Conservation (phyloP, 2,888 invertebrate species). For the Drosophila macrospina region DNA sequence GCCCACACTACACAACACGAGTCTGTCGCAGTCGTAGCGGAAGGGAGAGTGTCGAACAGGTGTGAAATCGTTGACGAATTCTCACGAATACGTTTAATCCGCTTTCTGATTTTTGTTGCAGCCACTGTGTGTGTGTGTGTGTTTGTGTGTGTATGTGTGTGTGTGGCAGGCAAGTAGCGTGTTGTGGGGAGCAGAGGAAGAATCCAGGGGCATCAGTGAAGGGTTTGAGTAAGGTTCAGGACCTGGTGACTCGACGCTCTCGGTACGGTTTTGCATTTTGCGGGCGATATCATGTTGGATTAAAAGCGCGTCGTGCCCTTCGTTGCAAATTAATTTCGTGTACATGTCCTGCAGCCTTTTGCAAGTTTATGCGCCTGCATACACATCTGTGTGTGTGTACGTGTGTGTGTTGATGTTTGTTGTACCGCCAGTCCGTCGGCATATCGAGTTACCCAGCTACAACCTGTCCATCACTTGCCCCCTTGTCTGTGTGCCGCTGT, state of each 20-base stretch:
- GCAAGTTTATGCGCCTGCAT: slow-evolving; percentile 55
- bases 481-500: slow-evolving; percentile 2
- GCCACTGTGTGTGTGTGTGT: slow-evolving; percentile 15
- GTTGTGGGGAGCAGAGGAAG: background rate
- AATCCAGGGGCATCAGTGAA: background rate
- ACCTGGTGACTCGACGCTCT: slow-evolving; percentile 10
- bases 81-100: slow-evolving; percentile 84
- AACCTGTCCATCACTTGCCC: slow-evolving; percentile 43
- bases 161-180: too few species aligned
- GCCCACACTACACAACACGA: background rate
- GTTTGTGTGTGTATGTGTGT: slow-evolving; percentile 1
- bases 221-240: slow-evolving; percentile 25
- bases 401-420: background rate
- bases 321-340: slow-evolving; percentile 77
- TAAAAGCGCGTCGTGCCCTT: slow-evolving; percentile 62
- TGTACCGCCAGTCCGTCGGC: slow-evolving; percentile 10
- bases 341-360: slow-evolving; percentile 77
- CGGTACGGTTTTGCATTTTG: slow-evolving; percentile 65
- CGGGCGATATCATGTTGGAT: slow-evolving; percentile 79
- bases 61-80: slow-evolving; percentile 83
- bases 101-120: slow-evolving; percentile 80
- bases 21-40: background rate
- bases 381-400: background rate
- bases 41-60: slow-evolving; percentile 64
- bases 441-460: slow-evolving; percentile 52